Base-by-base conservation (phyloP, 2,888 invertebrate genomes). In the Xestobium rufovillosum region DNA sequence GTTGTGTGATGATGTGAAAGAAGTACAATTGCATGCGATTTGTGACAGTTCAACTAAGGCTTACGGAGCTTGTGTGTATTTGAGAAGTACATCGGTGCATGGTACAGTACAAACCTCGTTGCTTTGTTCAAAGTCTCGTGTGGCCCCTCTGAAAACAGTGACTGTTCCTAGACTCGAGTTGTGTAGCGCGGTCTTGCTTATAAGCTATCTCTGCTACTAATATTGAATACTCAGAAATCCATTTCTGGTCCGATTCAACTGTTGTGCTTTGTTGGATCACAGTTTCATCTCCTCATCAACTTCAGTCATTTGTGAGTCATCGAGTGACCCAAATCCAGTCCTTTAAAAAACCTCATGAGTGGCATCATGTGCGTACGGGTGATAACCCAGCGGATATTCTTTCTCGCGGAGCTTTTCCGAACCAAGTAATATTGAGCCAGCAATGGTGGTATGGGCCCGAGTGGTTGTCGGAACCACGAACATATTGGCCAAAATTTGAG, bases 21-120 rank as follows among this genome's bases (percentile, higher is more conserved):
- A 17, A 30, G 38, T 43, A n/a, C 36, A 50, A 38, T 10, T 54
- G 4, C 52, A 51, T 33, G 49, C 45, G 2, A 53, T 53, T 35
- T 42, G 41, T 8, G 52, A 53, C 26, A 39, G 44, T n/a, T 31
- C 31, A 4, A 36, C 39, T 29, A 17, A 3, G 3, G 41, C 43
- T 2, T 51, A 51, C 25, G 49, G 43, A 3, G 45, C 50, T 27
- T 33, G n/a, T n/a, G n/a, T n/a, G n/a, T n/a, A n/a, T n/a, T n/a
- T n/a, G n/a, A n/a, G n/a, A n/a, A n/a, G n/a, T 14, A 25, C 12
- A 4, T 36, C 41, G 23, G 11, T 3, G 14, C 8, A 34, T 30
- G 37, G 34, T 4, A 16, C 10, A 14, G 8, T 14, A 13, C n/a
- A 10, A n/a, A 9, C 17, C 3, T 26, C 8, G 10, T 31, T 49